Evolutionary conservation across 2,113 vertebrate genomes (phyloP).

Genomic region (Panthera leo): DNA sequence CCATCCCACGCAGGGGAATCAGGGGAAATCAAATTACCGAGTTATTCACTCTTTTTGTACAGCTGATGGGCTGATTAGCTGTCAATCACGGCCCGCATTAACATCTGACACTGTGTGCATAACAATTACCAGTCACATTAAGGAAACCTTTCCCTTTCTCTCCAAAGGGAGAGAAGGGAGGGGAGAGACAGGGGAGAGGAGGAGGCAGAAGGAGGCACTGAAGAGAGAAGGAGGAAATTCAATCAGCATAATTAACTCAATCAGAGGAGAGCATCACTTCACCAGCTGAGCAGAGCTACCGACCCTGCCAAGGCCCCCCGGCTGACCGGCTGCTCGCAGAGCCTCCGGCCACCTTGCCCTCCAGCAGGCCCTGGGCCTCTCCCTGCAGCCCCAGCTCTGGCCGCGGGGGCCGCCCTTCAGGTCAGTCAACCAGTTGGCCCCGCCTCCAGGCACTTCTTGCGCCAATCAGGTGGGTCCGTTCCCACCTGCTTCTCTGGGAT

Average conservation of each 20-base stretch:
- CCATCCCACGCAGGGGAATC: slow-evolving; percentile 85
- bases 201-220: slow-evolving; percentile 57
- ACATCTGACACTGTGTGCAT: slow-evolving; percentile 93
- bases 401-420: background rate
- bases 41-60: slow-evolving; percentile 91
- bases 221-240: slow-evolving; percentile 85
- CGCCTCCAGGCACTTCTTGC: background rate
- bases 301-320: slow-evolving; percentile 51
- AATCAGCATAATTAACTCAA: slow-evolving; percentile 95
- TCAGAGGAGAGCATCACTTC: slow-evolving; percentile 89
- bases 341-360: slow-evolving; percentile 39
- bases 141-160: slow-evolving; percentile 86
- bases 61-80: slow-evolving; percentile 94
- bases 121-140: slow-evolving; percentile 94
- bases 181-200: slow-evolving; percentile 43
- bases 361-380: background rate
- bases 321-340: slow-evolving; percentile 65
- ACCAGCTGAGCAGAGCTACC: slow-evolving; percentile 72
- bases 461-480: slow-evolving; percentile 55
- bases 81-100: slow-evolving; percentile 90
- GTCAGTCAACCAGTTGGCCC: slow-evolving; percentile 42
- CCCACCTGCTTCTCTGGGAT: slow-evolving; percentile 41
- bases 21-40: slow-evolving; percentile 89
- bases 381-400: fast-evolving
- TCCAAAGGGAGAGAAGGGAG: slow-evolving; percentile 81